These are phyloP conservation scores for Conops quadrifasciatus DNA, from an alignment of 2,888 invertebrate species.

Conservation along the genomic window DNA sequence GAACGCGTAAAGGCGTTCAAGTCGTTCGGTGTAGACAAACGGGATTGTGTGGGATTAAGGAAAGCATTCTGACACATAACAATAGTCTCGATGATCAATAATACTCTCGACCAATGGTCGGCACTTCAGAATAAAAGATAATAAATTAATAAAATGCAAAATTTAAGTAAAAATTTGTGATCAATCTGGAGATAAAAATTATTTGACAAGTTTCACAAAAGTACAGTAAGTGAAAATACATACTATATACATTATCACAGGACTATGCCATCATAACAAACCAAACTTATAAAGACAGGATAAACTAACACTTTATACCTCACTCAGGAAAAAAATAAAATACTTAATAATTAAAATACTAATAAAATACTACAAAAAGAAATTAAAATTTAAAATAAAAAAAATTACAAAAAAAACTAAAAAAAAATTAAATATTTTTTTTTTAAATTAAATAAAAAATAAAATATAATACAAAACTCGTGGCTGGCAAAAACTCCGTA, in stretches of 20 bases:
- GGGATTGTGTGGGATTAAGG: background rate
- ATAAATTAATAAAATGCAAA: background rate
- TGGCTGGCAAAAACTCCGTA: no score
- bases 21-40: background rate
- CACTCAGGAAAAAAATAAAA: background rate
- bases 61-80: background rate
- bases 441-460: background rate
- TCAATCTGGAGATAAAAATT: no score
- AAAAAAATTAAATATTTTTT: background rate
- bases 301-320: no score
- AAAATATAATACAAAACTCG: background rate
- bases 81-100: no score
- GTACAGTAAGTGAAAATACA: background rate
- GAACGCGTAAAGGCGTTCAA: slow-evolving; percentile 1
- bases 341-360: background rate
- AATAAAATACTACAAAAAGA: background rate
- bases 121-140: background rate
- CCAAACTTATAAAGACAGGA: background rate
- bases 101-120: no score
- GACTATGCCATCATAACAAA: background rate
- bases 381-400: background rate
- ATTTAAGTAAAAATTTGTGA: background rate
- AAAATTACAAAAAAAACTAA: background rate
- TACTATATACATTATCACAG: background rate
- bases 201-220: no score